phyloP scores from a whole-genome alignment of 2,888 invertebrate genomes.

The Cryptocheilus praepositus region DNA sequence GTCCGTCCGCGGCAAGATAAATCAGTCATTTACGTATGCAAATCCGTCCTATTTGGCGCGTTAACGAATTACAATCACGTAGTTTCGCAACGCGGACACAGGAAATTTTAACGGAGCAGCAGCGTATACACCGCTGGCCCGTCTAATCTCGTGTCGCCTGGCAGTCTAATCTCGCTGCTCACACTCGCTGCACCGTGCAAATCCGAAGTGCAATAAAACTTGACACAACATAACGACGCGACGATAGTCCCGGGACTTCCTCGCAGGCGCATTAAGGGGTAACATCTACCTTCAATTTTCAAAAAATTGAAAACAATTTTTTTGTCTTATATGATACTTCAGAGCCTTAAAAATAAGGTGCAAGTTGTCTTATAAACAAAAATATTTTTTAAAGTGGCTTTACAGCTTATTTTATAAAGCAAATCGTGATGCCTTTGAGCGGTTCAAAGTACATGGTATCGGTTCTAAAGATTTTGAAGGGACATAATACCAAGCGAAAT shows the following conservation, averaged over 20 bases:
- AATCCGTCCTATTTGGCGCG: conserved; percentile 27
- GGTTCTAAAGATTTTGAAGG: too few relatives aligned
- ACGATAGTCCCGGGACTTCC: conserved; percentile 20
- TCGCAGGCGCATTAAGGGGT: conserved; percentile 18
- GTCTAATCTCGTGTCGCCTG: conserved; percentile 44
- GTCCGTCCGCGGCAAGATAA: conserved; percentile 27
- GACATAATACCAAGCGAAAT: too few relatives aligned
- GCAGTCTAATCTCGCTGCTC: conserved; percentile 47
- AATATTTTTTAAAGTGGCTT: too few relatives aligned
- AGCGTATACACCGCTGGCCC: conserved; percentile 30
- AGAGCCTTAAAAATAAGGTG: too few relatives aligned
- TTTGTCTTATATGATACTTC: too few relatives aligned
- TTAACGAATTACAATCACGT: conserved; percentile 34
- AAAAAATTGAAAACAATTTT: too few relatives aligned
- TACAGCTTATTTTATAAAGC: too few relatives aligned
- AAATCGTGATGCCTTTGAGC: too few relatives aligned
- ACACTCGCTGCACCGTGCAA: conserved; percentile 16
- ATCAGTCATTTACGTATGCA: conserved; percentile 21
- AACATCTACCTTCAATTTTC: too few relatives aligned
- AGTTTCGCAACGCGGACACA: conserved; percentile 17
- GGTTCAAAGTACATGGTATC: too few relatives aligned
- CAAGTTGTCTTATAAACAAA: too few relatives aligned
- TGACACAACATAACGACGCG: conserved; percentile 5
- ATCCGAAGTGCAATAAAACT: conserved; percentile 49
- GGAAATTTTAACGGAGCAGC: conserved; percentile 40